Evolutionary conservation across 2,113 vertebrate genomes (phyloP), one percentile per base, ranked within the genome.

Genomic region (Gallinago paraguaiae): DNA sequence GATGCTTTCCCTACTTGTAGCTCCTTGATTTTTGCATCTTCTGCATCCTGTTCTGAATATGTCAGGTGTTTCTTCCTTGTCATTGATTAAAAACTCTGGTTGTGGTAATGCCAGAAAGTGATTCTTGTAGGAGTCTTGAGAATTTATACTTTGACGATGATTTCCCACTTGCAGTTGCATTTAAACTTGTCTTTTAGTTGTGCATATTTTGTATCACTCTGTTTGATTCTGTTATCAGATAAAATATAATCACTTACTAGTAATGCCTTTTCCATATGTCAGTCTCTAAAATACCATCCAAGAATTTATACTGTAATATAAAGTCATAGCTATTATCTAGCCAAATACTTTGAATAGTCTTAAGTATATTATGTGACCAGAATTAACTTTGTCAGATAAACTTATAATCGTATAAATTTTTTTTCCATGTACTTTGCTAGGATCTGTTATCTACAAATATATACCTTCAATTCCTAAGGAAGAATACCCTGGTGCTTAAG

Each of bases 1-100:
- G 15, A 6, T 46, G 43, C n/a, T 17, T 68, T 76, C 48, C 17
- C 23, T 45, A 6, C 41, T 72, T 0, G 0, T 31, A 72, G 13
- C 20, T 57, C 65, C 33, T 82, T 31, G 18, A 0, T 28, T 72
- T 76, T 70, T 85, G 23, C 7, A 6, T 63, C n/a, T 72, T 86
- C 50, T 70, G 50, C 19, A 17, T 13, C 4, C 28, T 48, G 14
- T 27, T 50, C 45, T 60, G 43, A 45, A n/a, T 50, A 15, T 57
- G 5, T 81, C 23, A 24, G 4, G 4, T 45, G 19, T 74, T 59
- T 80, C 37, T 85, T 87, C 57, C 33, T 70, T 65, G 18, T 43
- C 48, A 7, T 54, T 37, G 23, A 4, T 85, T 50, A 82, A 92
- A 85, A 82, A 9, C 7, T 60, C 33, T 43, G 48, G 12, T 23